Percentiles rank a stretch among this genome's conserved stretches.
Conservation (phyloP, 2,113 vertebrate species). For the Thermophis baileyi region DNA sequence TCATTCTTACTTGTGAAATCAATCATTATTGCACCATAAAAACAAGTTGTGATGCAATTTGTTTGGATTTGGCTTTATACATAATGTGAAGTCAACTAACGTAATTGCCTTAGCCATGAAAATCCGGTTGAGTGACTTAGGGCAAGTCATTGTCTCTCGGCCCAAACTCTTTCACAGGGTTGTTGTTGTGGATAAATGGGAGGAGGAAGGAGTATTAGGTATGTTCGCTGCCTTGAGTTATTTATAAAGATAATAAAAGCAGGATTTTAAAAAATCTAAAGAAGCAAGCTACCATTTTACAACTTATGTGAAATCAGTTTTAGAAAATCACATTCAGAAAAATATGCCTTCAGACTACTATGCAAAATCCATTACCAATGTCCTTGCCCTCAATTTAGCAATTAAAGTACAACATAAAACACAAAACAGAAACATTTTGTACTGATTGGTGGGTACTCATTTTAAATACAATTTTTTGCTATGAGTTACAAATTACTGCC, state of each 20-base stretch:
- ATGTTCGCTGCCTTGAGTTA: not conserved
- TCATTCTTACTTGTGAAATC: not conserved
- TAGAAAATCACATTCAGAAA: not conserved
- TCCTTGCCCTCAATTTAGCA: too few relatives aligned
- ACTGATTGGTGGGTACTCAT: slow-evolving; percentile 9
- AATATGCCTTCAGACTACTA: not conserved
- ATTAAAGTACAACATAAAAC: slow-evolving; percentile 23
- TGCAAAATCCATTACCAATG: not conserved
- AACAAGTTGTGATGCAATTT: not conserved
- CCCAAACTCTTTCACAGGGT: not conserved
- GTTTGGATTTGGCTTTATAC: not conserved
- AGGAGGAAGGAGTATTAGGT: not conserved
- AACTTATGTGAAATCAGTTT: not conserved
- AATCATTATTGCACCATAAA: not conserved
- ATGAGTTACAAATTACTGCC: slow-evolving; percentile 21
- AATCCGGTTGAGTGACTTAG: not conserved
- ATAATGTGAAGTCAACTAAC: not conserved
- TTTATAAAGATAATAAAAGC: not conserved
- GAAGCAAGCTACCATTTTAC: not conserved
- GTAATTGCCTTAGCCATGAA: not conserved
- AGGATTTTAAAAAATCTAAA: not conserved
- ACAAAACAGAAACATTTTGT: slow-evolving; percentile 17
- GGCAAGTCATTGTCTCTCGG: not conserved
- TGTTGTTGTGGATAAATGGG: not conserved
- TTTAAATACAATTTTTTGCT: slow-evolving; percentile 6